Evolutionary conservation across 2,888 invertebrate genomes (phyloP), one percentile per base, ranked within the genome.

Genomic region (Spatulosminthurus flaviceps): DNA sequence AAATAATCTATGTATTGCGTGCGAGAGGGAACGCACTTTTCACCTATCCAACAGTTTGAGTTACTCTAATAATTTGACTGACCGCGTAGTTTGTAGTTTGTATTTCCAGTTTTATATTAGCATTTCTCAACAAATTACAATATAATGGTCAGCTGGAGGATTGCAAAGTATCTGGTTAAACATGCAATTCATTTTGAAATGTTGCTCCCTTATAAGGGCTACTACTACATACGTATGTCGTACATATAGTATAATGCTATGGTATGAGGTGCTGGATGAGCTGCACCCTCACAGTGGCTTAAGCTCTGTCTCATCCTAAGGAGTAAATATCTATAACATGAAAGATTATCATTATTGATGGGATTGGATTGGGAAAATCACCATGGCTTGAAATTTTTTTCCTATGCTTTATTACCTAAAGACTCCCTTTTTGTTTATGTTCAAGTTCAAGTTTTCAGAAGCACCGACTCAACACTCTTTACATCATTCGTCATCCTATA

Each of bases 401-500:
- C 51, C 41, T 42, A 71, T 71, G 43, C 71, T 71, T 71, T 71
- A 71, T 71, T 71, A 71, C 70, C 21, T 43, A 24, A 24, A 70
- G 70, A 42, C 29, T 69, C 69, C 34, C 69, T 29, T 29, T 71
- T 71, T 41, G 42, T 21, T 42, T 42, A 71, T 22, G 71, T 71
- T 71, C 71, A 71, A 71, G 71, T 71, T 71, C 71, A 71, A 71
- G 71, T 79, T 79, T 81, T 41, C 77, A 79, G 77, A 61, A 74
- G 69, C 75, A 71, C 79, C 81, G 81, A 79, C 79, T 81, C 81
- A 79, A 81, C 81, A 81, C 81, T 78, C 72, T 78, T 69, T 81
- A 79, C 74, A 74, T 74, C 74, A 74, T 74, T 73, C 73, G 60
- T 60, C 73, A 51, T 60, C 29, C n/a, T n/a, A n/a, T n/a, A n/a